These are phyloP conservation scores for Ophion ventricosus DNA, from an alignment of 2,888 invertebrate species.

Conservation along the genomic window DNA sequence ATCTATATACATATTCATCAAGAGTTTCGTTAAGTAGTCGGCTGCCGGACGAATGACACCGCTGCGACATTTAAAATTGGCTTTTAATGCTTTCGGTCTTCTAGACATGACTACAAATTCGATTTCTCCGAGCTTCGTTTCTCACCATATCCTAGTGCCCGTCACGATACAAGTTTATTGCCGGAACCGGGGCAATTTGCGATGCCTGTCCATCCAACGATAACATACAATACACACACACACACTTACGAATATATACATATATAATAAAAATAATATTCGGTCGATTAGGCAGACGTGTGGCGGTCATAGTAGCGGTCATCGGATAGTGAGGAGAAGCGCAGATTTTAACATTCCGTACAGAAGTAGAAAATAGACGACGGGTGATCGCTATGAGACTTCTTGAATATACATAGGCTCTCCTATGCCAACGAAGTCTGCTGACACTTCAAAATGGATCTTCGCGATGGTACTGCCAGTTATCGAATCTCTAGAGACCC, in stretches of 20 bases:
- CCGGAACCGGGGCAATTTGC: slow-evolving; percentile 11
- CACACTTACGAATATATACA: not conserved
- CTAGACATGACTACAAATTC: slow-evolving; percentile 48
- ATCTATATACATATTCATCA: not conserved
- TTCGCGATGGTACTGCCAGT: not conserved
- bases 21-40: not conserved
- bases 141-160: slow-evolving; percentile 25
- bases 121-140: slow-evolving; percentile 27
- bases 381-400: not conserved
- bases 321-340: slow-evolving; percentile 8
- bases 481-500: not conserved
- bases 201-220: slow-evolving; percentile 15
- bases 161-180: slow-evolving; percentile 32
- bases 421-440: not conserved
- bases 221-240: not conserved
- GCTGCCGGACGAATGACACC: slow-evolving; percentile 6
- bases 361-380: not conserved
- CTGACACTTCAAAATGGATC: not conserved
- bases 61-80: slow-evolving; percentile 17
- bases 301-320: not conserved
- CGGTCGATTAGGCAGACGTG: not conserved
- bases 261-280: slow-evolving; percentile 36
- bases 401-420: not conserved
- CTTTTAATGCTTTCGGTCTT: slow-evolving; percentile 53
- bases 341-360: not conserved